Evolutionary conservation across 1,140 invertebrate genomes (phyloP).

Genomic region (Zaprionus capensis): DNA sequence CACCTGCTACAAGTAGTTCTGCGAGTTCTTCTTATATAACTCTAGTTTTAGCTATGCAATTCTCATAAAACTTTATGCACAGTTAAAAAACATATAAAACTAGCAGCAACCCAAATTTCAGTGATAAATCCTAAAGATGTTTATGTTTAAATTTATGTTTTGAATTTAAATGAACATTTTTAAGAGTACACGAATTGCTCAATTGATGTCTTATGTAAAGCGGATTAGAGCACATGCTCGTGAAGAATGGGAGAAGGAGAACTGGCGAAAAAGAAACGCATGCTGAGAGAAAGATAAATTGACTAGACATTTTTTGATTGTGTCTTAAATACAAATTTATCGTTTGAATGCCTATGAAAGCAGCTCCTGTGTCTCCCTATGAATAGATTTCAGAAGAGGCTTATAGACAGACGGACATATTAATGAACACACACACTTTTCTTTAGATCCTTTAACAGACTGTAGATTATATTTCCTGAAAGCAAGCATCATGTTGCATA

Average conservation of each 20-base stretch:
- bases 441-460: background rate
- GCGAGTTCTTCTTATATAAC: background rate
- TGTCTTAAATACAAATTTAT: background rate
- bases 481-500: background rate
- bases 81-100: background rate
- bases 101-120: background rate
- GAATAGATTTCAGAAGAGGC: background rate
- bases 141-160: background rate
- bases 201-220: conserved; percentile 2
- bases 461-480: background rate
- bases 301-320: conserved; percentile 2
- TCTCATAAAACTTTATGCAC: background rate
- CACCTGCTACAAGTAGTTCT: background rate
- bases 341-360: background rate
- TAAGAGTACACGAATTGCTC: background rate
- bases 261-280: background rate
- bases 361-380: background rate
- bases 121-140: background rate
- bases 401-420: background rate
- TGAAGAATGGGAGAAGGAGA: background rate
- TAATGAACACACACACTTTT: too few relatives aligned
- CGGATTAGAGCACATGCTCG: background rate
- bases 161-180: background rate
- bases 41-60: background rate
- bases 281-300: background rate